A percentile compares a stretch with the other conserved stretches of the same genome.
phyloP scores from a whole-genome alignment of 2,888 invertebrate species.

The Sphecodes monilicornis region DNA sequence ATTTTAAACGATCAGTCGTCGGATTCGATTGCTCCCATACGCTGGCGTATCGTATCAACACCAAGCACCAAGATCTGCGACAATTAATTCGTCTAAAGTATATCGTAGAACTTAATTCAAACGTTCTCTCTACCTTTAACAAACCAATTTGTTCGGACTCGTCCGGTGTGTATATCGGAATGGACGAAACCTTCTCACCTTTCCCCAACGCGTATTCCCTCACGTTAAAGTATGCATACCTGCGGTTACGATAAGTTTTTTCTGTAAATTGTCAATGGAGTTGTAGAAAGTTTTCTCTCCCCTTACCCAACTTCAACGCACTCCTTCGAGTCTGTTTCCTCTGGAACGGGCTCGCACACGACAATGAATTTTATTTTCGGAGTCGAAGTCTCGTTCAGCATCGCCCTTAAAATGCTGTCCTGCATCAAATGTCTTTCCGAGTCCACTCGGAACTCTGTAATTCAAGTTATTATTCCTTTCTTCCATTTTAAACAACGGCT shows the following conservation, averaged over 20 bases:
- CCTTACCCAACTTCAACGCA: slow-evolving; percentile 79
- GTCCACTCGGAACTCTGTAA: slow-evolving; percentile 76
- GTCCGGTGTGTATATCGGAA: slow-evolving; percentile 68
- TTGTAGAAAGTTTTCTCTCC: not conserved
- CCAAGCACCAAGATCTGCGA: slow-evolving; percentile 73
- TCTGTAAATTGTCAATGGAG: not conserved
- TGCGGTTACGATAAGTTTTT: slow-evolving; percentile 44
- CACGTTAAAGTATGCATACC: slow-evolving; percentile 76
- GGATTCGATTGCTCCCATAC: slow-evolving; percentile 33
- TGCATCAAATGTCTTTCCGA: slow-evolving; percentile 67
- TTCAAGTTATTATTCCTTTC: not conserved
- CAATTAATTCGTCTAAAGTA: slow-evolving; percentile 5
- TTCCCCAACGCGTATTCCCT: slow-evolving; percentile 72
- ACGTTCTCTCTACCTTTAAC: slow-evolving; percentile 71
- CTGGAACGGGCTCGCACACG: slow-evolving; percentile 76
- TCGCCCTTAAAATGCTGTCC: slow-evolving; percentile 71
- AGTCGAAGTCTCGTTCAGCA: slow-evolving; percentile 71
- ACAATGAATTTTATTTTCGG: slow-evolving; percentile 76
- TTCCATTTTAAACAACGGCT: not conserved
- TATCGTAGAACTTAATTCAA: not conserved
- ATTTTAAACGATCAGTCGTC: not conserved
- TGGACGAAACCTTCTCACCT: slow-evolving; percentile 58
- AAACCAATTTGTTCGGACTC: slow-evolving; percentile 72
- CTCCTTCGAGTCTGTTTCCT: slow-evolving; percentile 75
- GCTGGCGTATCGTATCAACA: slow-evolving; percentile 67